Evolutionary conservation across 2,113 vertebrate species (phyloP).

Genomic region (Silurus glanis): DNA sequence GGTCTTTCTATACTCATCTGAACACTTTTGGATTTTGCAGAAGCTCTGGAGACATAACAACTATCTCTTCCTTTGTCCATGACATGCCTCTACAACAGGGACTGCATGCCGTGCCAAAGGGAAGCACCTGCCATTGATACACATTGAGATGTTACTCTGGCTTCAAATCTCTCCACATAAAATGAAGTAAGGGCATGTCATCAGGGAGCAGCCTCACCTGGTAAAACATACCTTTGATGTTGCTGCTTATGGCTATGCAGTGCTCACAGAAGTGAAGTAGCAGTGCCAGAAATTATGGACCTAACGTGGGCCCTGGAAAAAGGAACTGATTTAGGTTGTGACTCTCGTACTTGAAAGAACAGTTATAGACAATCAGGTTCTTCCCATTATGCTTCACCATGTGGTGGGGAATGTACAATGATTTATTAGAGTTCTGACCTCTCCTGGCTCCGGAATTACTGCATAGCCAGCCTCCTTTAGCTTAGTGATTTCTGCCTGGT

Average conservation of each 20-base stretch:
- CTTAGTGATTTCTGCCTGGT: conserved; percentile 19
- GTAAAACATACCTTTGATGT: conserved; percentile 46
- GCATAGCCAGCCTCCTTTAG: background rate
- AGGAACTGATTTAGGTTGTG: conserved; percentile 7
- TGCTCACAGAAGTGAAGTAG: conserved; percentile 28
- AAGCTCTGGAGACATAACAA: too few species aligned
- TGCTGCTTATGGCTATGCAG: conserved; percentile 14
- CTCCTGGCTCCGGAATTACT: too few species aligned
- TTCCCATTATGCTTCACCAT: conserved; percentile 14
- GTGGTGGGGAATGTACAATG: conserved; percentile 14
- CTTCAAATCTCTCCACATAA: conserved; percentile 28
- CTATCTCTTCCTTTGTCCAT: too few species aligned
- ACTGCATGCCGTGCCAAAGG: too few species aligned
- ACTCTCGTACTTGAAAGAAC: conserved; percentile 10
- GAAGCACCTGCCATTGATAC: too few species aligned
- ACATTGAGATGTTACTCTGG: too few species aligned
- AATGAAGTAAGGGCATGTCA: conserved; percentile 23
- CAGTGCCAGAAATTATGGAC: background rate
- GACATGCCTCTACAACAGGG: too few species aligned
- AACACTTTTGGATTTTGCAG: too few species aligned
- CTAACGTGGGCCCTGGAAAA: conserved; percentile 23
- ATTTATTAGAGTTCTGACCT: too few species aligned
- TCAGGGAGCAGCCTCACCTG: conserved; percentile 33
- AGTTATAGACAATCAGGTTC: conserved; percentile 29
- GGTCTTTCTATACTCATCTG: too few species aligned